phyloP scores from a whole-genome alignment of 2,113 vertebrate genomes.

The Plotosus lineatus region DNA sequence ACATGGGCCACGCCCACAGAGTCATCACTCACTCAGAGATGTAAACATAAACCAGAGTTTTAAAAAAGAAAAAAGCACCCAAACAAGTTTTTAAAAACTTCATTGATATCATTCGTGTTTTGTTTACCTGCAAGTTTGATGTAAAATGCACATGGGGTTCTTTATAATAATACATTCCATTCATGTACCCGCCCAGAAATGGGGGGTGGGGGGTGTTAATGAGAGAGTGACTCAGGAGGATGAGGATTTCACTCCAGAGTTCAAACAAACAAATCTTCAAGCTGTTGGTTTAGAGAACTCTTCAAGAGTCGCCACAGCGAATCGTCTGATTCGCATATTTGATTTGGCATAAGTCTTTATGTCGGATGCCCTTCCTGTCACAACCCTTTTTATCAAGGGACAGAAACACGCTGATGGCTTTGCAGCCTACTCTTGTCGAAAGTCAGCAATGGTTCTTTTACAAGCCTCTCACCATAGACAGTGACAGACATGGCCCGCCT shows the following conservation, averaged over 20 bases:
- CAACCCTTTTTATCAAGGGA: no score
- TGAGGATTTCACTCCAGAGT: constrained; percentile 45
- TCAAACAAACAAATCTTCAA: constrained; percentile 14
- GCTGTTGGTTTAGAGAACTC: constrained; percentile 39
- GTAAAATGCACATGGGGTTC: constrained; percentile 61
- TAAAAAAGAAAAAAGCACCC: constrained; percentile 52
- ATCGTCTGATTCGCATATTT: no score
- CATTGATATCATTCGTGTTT: constrained; percentile 60
- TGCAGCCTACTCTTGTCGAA: no score
- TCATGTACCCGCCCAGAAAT: constrained; percentile 57
- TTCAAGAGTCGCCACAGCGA: background rate
- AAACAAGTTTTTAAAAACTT: constrained; percentile 55
- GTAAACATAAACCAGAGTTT: constrained; percentile 47
- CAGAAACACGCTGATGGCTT: no score
- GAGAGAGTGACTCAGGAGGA: constrained; percentile 48
- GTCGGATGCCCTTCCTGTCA: no score
- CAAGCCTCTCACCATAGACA: no score
- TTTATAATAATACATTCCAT: constrained; percentile 74
- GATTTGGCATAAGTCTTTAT: no score
- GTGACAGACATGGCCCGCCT: no score
- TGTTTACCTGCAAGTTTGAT: constrained; percentile 69
- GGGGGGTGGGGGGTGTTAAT: constrained; percentile 32
- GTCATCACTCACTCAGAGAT: constrained; percentile 47
- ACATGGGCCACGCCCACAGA: constrained; percentile 50
- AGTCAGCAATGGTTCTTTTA: no score